phyloP scores from a whole-genome alignment of 2,888 invertebrate species.

The Melanargia galathea region DNA sequence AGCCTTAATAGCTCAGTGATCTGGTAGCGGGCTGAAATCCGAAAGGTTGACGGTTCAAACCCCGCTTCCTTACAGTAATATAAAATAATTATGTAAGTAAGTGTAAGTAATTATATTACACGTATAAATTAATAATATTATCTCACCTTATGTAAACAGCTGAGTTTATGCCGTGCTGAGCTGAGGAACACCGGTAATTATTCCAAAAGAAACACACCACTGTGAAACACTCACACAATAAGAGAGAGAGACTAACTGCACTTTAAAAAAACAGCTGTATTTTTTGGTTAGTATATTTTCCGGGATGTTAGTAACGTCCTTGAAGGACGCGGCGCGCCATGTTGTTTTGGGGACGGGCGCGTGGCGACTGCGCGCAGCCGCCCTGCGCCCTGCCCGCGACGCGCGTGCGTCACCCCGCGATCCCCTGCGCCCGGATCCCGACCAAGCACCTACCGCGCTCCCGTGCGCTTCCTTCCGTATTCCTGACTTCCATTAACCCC shows the following conservation, averaged over 20 bases:
- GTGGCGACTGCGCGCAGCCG: slow-evolving; percentile 78
- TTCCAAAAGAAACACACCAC: slow-evolving; percentile 54
- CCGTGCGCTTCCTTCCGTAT: slow-evolving; percentile 47
- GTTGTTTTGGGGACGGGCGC: slow-evolving; percentile 74
- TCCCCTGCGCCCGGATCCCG: background rate
- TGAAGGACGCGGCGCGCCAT: slow-evolving; percentile 71
- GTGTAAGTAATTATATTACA: too few species aligned
- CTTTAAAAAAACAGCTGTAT: slow-evolving; percentile 48
- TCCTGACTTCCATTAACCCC: slow-evolving; percentile 34
- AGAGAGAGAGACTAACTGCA: slow-evolving; percentile 40
- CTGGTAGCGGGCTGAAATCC: too few species aligned
- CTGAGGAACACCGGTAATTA: slow-evolving; percentile 50
- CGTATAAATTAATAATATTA: slow-evolving; percentile 30
- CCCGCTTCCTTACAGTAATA: background rate
- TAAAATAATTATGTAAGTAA: background rate
- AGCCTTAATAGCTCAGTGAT: background rate
- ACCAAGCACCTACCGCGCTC: slow-evolving; percentile 52
- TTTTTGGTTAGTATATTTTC: slow-evolving; percentile 47
- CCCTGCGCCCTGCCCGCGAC: slow-evolving; percentile 65
- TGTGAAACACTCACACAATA: slow-evolving; percentile 51
- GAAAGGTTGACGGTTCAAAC: background rate
- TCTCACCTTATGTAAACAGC: slow-evolving; percentile 69
- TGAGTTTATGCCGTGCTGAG: slow-evolving; percentile 43
- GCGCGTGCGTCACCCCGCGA: slow-evolving; percentile 72
- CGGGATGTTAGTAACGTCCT: slow-evolving; percentile 72